A percentile compares a stretch with the other conserved stretches of the same genome.
phyloP scores from a whole-genome alignment of 1,140 invertebrate species.

The Heliconius congener region DNA sequence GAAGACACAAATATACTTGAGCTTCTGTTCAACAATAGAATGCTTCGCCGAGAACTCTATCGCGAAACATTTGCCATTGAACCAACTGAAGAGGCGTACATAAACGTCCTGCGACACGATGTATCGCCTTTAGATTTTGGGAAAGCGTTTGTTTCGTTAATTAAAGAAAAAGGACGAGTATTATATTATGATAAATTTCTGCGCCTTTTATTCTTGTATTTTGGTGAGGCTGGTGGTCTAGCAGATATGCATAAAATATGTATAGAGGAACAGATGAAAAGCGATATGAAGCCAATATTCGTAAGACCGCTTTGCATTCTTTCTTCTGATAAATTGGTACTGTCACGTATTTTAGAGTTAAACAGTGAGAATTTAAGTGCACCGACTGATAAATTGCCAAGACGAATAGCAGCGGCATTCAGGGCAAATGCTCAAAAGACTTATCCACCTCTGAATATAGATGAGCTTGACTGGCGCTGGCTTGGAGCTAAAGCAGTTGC shows the following conservation, averaged over 20 bases:
- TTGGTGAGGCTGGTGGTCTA: conserved; percentile 49
- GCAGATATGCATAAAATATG: conserved; percentile 41
- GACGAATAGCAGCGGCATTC: conserved; percentile 41
- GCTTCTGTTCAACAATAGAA: conserved; percentile 43
- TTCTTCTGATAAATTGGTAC: conserved; percentile 14
- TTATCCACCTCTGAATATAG: conserved; percentile 47
- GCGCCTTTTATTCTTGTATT: conserved; percentile 51
- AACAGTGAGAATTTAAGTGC: background rate
- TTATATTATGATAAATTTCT: conserved; percentile 50
- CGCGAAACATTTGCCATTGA: conserved; percentile 44
- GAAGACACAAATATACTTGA: conserved; percentile 38
- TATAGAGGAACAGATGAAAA: conserved; percentile 34
- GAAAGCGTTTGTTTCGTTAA: conserved; percentile 34
- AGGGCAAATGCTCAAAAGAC: conserved; percentile 48
- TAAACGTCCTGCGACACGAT: conserved; percentile 54
- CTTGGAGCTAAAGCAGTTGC: conserved; percentile 54
- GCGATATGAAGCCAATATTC: conserved; percentile 31
- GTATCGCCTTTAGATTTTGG: conserved; percentile 39
- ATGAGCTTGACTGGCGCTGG: conserved; percentile 42
- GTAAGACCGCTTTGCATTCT: conserved; percentile 43
- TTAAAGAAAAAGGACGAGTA: conserved; percentile 31
- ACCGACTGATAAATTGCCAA: conserved; percentile 23
- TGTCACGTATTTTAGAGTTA: conserved; percentile 29
- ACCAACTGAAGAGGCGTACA: conserved; percentile 47
- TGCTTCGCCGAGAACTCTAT: conserved; percentile 53